Percentiles rank a stretch among this genome's conserved stretches.
Conservation (phyloP, 2,113 vertebrate genomes). For the Neogale vison region DNA sequence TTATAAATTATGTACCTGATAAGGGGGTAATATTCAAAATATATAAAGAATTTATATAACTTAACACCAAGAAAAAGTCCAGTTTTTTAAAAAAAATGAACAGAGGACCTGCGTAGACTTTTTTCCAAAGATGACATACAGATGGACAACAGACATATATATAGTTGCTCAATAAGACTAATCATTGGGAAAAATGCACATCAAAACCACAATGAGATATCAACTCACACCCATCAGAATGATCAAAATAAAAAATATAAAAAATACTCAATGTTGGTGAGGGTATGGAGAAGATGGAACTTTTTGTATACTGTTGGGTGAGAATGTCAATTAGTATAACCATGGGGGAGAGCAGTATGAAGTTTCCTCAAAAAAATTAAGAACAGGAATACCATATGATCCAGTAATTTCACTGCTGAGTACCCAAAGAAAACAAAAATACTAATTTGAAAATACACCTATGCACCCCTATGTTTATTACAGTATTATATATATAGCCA, state of each 20-base stretch:
- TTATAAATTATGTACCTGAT: background rate
- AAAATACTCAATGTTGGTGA: background rate
- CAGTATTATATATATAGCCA: background rate
- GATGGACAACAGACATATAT: background rate
- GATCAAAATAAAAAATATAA: background rate
- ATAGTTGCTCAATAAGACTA: background rate
- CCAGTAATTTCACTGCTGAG: background rate
- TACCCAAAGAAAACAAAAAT: background rate
- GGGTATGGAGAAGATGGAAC: background rate
- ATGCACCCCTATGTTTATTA: background rate
- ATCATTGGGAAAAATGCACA: background rate
- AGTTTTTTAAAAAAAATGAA: background rate
- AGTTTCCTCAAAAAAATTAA: background rate
- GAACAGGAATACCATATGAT: background rate
- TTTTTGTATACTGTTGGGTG: background rate
- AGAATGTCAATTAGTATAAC: background rate
- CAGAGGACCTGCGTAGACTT: background rate
- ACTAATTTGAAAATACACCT: background rate
- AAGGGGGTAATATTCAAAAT: background rate
- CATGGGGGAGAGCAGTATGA: background rate
- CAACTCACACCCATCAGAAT: background rate
- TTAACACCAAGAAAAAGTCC: background rate
- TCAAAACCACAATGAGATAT: background rate
- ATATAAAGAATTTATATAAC: background rate
- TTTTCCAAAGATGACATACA: background rate